These are phyloP conservation scores for Noctua comes DNA, from an alignment of 2,888 invertebrate genomes.

Conservation along the genomic window DNA sequence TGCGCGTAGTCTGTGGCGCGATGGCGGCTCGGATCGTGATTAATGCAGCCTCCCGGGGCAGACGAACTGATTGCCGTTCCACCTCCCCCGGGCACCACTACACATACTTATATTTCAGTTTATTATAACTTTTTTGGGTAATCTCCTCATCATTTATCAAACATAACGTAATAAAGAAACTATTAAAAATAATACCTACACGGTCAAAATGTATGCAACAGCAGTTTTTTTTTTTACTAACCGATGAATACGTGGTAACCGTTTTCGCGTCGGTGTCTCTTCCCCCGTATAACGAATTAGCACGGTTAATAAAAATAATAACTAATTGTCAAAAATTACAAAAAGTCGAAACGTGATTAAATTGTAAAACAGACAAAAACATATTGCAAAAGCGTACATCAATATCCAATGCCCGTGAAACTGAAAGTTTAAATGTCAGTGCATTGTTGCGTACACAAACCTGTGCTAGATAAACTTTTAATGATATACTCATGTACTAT, in stretches of 20 bases:
- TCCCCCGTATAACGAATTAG: background rate
- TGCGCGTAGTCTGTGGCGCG: conserved; percentile 55
- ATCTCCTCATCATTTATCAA: conserved; percentile 46
- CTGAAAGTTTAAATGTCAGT: conserved; percentile 49
- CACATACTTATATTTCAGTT: conserved; percentile 62
- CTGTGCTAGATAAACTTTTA: conserved; percentile 67
- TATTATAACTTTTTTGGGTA: conserved; percentile 57
- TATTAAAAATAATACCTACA: background rate
- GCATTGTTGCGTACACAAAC: conserved; percentile 41
- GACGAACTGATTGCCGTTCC: conserved; percentile 80
- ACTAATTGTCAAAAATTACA: too few relatives aligned
- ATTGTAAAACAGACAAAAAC: background rate
- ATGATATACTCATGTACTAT: conserved; percentile 56
- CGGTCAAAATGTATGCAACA: too few relatives aligned
- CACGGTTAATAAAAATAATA: background rate
- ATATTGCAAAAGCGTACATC: conserved; percentile 9
- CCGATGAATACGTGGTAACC: too few relatives aligned
- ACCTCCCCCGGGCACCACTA: conserved; percentile 71
- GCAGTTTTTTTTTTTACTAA: too few relatives aligned
- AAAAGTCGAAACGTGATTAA: background rate
- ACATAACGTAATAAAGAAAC: background rate
- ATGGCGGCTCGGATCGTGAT: conserved; percentile 74
- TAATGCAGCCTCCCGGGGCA: conserved; percentile 81
- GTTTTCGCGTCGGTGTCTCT: too few relatives aligned
- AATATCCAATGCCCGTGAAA: conserved; percentile 35